A percentile compares a stretch with the other conserved stretches of the same genome.
These are phyloP conservation scores for Drosophila sturtevanti DNA, from an alignment of 1,140 invertebrate species.

Conservation along the genomic window DNA sequence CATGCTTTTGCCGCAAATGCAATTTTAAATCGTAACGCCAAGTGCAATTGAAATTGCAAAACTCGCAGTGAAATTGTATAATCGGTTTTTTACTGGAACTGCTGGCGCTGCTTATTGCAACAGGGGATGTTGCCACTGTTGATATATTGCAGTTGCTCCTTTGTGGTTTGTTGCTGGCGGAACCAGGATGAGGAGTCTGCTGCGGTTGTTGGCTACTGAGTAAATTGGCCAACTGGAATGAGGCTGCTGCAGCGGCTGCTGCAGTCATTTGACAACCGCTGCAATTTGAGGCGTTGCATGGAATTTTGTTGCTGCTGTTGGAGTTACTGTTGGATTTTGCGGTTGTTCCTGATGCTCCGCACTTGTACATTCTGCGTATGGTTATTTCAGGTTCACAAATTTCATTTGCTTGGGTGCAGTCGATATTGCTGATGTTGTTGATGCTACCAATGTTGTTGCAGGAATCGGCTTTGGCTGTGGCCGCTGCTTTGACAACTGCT, in stretches of 20 bases:
- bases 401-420: slow-evolving; percentile 43
- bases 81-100: slow-evolving; percentile 55
- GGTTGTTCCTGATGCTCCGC: slow-evolving; percentile 47
- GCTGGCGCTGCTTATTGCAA: slow-evolving; percentile 11
- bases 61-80: slow-evolving; percentile 76
- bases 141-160: slow-evolving; percentile 25
- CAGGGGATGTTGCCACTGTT: slow-evolving; percentile 13
- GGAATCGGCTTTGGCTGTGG: slow-evolving; percentile 47
- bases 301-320: slow-evolving; percentile 29
- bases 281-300: slow-evolving; percentile 59
- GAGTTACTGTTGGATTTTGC: slow-evolving; percentile 15
- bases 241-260: slow-evolving; percentile 56
- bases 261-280: slow-evolving; percentile 76
- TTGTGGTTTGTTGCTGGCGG: slow-evolving; percentile 11
- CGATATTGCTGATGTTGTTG: slow-evolving; percentile 1
- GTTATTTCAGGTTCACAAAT: slow-evolving; percentile 74
- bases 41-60: slow-evolving; percentile 76
- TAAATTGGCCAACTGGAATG: slow-evolving; percentile 75
- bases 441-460: slow-evolving; percentile 18
- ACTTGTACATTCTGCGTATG: slow-evolving; percentile 79
- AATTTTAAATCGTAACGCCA: slow-evolving; percentile 82
- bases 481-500: slow-evolving; percentile 76
- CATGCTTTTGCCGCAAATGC: slow-evolving; percentile 80
- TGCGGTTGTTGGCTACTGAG: slow-evolving; percentile 40
- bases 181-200: background rate